Evolutionary conservation across 1,140 invertebrate species (phyloP).

Genomic region (Mizuhopecten yessoensis): DNA sequence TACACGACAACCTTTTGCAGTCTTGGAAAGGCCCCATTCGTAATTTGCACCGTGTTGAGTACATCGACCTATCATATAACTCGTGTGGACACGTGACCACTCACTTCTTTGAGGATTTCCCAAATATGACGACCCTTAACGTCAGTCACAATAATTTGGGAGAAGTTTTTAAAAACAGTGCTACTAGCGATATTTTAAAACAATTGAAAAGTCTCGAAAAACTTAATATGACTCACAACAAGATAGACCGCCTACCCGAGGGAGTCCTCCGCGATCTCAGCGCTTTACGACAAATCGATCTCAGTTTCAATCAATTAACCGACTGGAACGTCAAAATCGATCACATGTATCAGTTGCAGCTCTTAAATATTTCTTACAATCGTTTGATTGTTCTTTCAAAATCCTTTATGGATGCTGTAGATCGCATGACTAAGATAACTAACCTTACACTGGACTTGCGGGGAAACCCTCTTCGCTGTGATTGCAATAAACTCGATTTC

Average conservation of each 20-base stretch:
- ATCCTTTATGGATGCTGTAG: conserved; percentile 17
- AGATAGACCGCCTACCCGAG: background rate
- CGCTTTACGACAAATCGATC: background rate
- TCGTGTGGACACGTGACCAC: background rate
- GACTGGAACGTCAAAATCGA: background rate
- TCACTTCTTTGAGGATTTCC: background rate
- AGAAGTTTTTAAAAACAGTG: background rate
- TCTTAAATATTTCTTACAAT: background rate
- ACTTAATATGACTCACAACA: background rate
- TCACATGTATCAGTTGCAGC: background rate
- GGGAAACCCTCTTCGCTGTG: conserved; percentile 44
- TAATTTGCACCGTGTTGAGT: background rate
- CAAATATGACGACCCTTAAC: background rate
- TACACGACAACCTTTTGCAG: background rate
- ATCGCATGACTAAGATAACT: background rate
- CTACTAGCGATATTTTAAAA: background rate
- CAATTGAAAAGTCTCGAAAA: background rate
- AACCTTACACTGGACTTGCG: conserved; percentile 46
- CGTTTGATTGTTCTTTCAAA: background rate
- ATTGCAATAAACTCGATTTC: conserved; percentile 48
- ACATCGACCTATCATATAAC: background rate
- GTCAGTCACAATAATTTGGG: background rate
- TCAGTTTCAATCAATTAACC: background rate
- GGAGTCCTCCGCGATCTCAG: background rate
- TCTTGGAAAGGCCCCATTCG: background rate